Evolutionary conservation across 2,113 vertebrate species (phyloP).

Genomic region (Oreochromis spilurus): DNA sequence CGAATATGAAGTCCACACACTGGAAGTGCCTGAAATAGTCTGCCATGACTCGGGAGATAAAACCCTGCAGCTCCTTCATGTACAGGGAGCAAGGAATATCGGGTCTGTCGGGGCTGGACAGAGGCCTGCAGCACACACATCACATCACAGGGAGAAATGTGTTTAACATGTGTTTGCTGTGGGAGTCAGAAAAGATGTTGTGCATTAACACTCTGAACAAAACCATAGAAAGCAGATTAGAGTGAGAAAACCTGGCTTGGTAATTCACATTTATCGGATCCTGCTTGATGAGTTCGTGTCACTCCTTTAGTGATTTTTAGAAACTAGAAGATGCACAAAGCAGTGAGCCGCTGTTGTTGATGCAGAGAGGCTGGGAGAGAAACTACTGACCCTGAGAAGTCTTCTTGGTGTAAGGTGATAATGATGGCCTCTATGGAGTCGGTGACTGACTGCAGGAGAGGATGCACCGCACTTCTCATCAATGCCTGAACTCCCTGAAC

Average conservation of each 20-base stretch:
- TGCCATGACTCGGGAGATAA: conserved; percentile 86
- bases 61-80: conserved; percentile 97
- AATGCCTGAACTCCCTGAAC: conserved; percentile 80
- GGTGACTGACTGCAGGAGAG: conserved; percentile 87
- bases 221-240: background rate
- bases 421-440: conserved; percentile 96
- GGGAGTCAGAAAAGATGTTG: background rate
- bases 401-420: conserved; percentile 95
- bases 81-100: conserved; percentile 93
- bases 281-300: background rate
- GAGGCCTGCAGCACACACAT: conserved; percentile 64
- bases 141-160: background rate
- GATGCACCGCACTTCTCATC: conserved; percentile 89
- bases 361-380: too few species aligned
- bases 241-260: background rate
- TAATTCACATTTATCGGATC: background rate
- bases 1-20: conserved; percentile 90
- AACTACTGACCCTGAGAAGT: conserved; percentile 82
- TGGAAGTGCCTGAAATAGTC: conserved; percentile 95
- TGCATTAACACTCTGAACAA: background rate
- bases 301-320: background rate
- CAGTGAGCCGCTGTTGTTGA: background rate
- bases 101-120: conserved; percentile 77
- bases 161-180: background rate
- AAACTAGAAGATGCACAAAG: background rate